Evolutionary conservation across 2,888 invertebrate species (phyloP).

Genomic region (Ophion ellenae): DNA sequence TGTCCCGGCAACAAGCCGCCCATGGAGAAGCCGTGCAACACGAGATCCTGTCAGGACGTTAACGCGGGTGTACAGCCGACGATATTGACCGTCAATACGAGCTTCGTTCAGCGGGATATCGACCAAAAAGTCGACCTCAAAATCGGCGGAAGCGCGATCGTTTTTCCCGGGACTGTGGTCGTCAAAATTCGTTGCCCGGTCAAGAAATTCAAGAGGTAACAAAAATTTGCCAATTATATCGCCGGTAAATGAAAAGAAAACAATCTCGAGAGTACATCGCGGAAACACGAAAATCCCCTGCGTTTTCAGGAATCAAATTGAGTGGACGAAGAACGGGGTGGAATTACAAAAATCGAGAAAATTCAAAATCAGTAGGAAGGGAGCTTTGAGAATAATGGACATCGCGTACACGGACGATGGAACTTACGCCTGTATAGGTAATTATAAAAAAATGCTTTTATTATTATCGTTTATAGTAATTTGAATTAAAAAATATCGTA

Average conservation of each 20-base stretch:
- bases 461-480: no score
- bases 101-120: slow-evolving; percentile 93
- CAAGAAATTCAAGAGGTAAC: slow-evolving; percentile 87
- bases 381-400: slow-evolving; percentile 93
- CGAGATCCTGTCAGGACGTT: slow-evolving; percentile 89
- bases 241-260: not conserved
- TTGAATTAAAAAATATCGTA: no score
- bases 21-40: slow-evolving; percentile 93
- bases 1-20: slow-evolving; percentile 91
- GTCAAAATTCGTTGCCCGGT: slow-evolving; percentile 97
- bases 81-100: slow-evolving; percentile 90
- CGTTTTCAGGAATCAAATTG: slow-evolving; percentile 89
- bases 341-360: slow-evolving; percentile 91
- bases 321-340: slow-evolving; percentile 95
- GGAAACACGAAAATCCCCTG: not conserved
- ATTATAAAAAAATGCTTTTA: slow-evolving; percentile 37
- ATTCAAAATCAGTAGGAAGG: slow-evolving; percentile 95
- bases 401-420: slow-evolving; percentile 93
- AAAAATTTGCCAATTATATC: not conserved
- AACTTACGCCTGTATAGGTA: slow-evolving; percentile 92
- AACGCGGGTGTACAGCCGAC: slow-evolving; percentile 90
- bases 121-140: slow-evolving; percentile 92
- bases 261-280: not conserved
- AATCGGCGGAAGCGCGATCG: slow-evolving; percentile 95
- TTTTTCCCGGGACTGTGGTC: slow-evolving; percentile 93